These are phyloP conservation scores for Dasyprocta punctata DNA, from an alignment of 2,113 vertebrate species.

Conservation along the genomic window DNA sequence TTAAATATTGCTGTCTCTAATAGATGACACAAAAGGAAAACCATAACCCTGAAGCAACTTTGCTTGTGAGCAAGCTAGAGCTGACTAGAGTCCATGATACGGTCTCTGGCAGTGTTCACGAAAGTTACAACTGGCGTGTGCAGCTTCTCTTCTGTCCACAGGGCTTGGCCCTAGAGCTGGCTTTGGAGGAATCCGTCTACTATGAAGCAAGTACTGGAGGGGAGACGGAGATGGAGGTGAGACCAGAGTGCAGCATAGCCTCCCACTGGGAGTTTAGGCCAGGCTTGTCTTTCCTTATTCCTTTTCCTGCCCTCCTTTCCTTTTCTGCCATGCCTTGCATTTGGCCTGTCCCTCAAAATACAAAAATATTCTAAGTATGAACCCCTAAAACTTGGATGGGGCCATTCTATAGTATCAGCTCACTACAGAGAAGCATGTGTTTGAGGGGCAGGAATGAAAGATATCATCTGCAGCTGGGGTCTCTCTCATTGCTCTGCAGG, in stretches of 20 bases:
- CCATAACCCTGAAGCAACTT: neutral
- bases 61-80: neutral
- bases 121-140: neutral
- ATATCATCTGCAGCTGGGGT: neutral
- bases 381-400: neutral
- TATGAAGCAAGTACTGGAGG: accelerated
- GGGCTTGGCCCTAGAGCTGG: neutral
- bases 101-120: neutral
- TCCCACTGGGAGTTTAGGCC: accelerated
- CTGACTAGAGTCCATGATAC: neutral
- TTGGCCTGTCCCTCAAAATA: neutral
- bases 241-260: accelerated
- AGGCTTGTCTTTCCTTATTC: accelerated
- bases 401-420: neutral
- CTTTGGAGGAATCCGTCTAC: neutral
- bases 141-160: neutral
- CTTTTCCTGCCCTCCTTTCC: neutral
- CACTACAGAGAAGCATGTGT: neutral
- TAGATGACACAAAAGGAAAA: neutral
- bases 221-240: accelerated
- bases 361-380: neutral
- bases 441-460: neutral
- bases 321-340: neutral
- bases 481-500: neutral
- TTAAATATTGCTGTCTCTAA: neutral